A percentile compares a stretch with the other conserved stretches of the same genome.
Conservation (phyloP, 2,888 invertebrate species). For the Orchesellides sinensis region DNA sequence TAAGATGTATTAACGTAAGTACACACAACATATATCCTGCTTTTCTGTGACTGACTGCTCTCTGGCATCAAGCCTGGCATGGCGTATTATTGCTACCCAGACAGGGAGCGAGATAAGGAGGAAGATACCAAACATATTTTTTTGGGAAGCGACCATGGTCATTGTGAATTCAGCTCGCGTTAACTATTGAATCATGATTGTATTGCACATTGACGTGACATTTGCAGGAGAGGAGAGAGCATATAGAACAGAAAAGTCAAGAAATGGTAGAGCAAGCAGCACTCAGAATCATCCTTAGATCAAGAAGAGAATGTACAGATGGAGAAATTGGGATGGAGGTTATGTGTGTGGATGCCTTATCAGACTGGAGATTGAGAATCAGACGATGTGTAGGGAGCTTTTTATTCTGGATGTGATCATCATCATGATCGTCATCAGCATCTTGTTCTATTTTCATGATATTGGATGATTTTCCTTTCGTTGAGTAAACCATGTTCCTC, state of each 20-base stretch:
- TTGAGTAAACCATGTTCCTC: constrained; percentile 31
- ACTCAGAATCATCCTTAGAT: constrained; percentile 14
- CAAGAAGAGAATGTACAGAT: not conserved
- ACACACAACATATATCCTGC: not conserved
- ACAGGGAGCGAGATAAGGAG: not conserved
- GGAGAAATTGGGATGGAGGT: not conserved
- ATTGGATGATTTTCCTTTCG: constrained; percentile 7
- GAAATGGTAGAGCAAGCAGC: constrained; percentile 6
- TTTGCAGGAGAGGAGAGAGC: constrained; percentile 21
- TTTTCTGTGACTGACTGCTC: no score
- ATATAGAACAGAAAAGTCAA: not conserved
- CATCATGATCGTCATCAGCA: constrained; percentile 11
- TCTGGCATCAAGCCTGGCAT: not conserved
- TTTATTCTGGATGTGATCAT: not conserved
- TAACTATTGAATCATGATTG: constrained; percentile 71
- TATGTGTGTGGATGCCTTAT: not conserved
- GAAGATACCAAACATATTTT: constrained; percentile 26
- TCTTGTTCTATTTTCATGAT: constrained; percentile 40
- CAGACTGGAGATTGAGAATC: no score
- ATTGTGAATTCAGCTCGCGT: constrained; percentile 68
- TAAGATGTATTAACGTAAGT: not conserved
- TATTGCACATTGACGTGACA: constrained; percentile 62
- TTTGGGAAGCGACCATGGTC: constrained; percentile 40
- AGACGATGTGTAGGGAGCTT: not conserved
- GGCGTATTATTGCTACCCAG: not conserved